Conservation (phyloP, 2,797 vertebrate genomes). For the Parambassis ranga region DNA sequence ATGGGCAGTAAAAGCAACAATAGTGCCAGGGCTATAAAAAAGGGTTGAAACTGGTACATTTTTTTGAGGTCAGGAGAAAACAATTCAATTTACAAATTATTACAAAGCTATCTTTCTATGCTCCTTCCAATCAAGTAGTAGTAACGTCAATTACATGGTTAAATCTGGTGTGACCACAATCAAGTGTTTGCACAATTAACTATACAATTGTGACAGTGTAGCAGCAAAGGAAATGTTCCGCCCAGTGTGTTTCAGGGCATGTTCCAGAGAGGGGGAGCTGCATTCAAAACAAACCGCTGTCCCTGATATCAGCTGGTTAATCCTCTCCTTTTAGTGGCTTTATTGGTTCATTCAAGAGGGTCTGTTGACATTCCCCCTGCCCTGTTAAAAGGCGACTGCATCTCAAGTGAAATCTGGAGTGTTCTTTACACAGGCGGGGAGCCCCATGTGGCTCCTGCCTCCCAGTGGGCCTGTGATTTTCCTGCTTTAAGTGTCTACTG, state of each 20-base stretch:
- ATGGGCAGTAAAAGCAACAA: constrained; percentile 78
- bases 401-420: constrained; percentile 84
- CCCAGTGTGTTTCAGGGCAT: constrained; percentile 53
- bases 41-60: constrained; percentile 37
- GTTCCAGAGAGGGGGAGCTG: constrained; percentile 50
- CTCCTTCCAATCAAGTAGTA: not conserved
- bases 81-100: constrained; percentile 31
- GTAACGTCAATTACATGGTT: constrained; percentile 41
- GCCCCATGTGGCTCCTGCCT: constrained; percentile 83
- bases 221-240: constrained; percentile 58
- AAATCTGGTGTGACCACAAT: constrained; percentile 46
- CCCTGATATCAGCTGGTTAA: constrained; percentile 85
- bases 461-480: constrained; percentile 87
- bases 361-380: constrained; percentile 85
- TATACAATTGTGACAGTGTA: constrained; percentile 30
- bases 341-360: constrained; percentile 85
- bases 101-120: constrained; percentile 12
- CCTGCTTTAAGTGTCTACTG: constrained; percentile 88
- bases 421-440: constrained; percentile 83
- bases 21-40: constrained; percentile 30
- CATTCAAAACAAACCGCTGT: constrained; percentile 72
- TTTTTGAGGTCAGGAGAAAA: constrained; percentile 48
- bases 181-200: constrained; percentile 51
- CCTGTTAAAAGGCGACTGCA: constrained; percentile 84
- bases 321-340: constrained; percentile 83